Percentiles rank a stretch among this genome's conserved stretches.
Evolutionary conservation across 2,797 vertebrate species (phyloP).

Genomic region (Chiloscyllium punctatum): DNA sequence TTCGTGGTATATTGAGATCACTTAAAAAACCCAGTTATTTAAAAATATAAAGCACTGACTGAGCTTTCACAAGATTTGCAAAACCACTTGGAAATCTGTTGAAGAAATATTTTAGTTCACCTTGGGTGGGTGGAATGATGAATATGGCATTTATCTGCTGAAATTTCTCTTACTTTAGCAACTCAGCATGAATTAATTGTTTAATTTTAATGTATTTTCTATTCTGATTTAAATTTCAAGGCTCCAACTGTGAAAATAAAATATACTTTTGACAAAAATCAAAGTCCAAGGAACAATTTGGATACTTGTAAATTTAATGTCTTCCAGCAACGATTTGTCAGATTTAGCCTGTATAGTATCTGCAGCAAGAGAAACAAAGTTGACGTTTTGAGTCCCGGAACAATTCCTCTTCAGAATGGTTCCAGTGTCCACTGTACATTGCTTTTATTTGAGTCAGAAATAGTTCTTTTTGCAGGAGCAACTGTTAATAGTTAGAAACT

Average conservation of each 20-base stretch:
- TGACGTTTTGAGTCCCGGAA: no score
- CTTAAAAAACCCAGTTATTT: background rate
- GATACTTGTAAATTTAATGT: background rate
- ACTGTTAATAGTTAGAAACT: background rate
- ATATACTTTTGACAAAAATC: background rate
- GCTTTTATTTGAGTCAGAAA: background rate
- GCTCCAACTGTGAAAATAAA: background rate
- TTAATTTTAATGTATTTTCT: background rate
- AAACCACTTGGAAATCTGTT: background rate
- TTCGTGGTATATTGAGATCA: background rate
- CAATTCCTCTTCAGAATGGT: no score
- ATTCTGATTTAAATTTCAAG: background rate
- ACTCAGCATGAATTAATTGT: background rate
- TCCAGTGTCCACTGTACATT: no score
- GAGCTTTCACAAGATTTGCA: background rate
- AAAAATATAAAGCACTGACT: background rate
- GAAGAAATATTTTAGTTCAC: background rate
- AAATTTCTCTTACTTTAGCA: background rate
- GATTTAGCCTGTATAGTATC: background rate
- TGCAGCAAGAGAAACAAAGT: no score
- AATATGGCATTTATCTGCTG: background rate
- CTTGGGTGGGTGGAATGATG: background rate
- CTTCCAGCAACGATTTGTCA: background rate
- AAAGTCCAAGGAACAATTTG: background rate
- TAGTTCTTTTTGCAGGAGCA: background rate